Evolutionary conservation across 1,140 invertebrate genomes (phyloP).

Genomic region (Halesus radiatus): DNA sequence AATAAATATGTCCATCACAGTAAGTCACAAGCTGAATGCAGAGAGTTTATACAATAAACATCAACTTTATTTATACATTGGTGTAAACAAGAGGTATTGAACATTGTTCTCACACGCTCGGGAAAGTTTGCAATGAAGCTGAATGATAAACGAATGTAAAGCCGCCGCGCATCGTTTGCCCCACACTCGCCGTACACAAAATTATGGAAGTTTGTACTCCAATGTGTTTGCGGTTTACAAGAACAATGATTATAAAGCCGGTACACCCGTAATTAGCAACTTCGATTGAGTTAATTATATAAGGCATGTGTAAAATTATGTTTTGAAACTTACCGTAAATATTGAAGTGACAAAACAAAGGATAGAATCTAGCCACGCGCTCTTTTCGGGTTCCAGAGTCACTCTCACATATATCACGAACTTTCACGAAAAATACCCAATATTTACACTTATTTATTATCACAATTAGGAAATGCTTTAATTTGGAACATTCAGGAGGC

Average conservation of each 20-base stretch:
- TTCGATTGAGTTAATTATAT: neutral
- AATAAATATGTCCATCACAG: conserved; percentile 10
- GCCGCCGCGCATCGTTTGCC: conserved; percentile 23
- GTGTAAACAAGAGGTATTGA: conserved; percentile 36
- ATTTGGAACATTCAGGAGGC: neutral
- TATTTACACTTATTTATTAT: conserved; percentile 30
- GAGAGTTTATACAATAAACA: conserved; percentile 17
- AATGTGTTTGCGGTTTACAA: conserved; percentile 45
- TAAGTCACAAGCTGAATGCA: conserved; percentile 7
- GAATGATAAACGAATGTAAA: conserved; percentile 34
- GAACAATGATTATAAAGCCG: conserved; percentile 39
- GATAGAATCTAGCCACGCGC: conserved; percentile 49
- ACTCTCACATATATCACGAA: conserved; percentile 48
- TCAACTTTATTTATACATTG: conserved; percentile 22
- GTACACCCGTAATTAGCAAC: neutral
- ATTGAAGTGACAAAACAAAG: conserved; percentile 50
- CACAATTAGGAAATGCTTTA: conserved; percentile 22
- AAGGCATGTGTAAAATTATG: conserved; percentile 18
- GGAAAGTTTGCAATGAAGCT: conserved; percentile 33
- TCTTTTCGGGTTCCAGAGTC: conserved; percentile 47
- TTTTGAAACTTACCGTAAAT: conserved; percentile 49
- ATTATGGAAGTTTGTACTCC: conserved; percentile 39
- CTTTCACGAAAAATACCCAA: conserved; percentile 47
- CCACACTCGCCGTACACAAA: conserved; percentile 45
- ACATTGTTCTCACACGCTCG: conserved; percentile 25